Base-by-base conservation (phyloP, 2,888 invertebrate species). In the Tanaodytes sp. region DNA sequence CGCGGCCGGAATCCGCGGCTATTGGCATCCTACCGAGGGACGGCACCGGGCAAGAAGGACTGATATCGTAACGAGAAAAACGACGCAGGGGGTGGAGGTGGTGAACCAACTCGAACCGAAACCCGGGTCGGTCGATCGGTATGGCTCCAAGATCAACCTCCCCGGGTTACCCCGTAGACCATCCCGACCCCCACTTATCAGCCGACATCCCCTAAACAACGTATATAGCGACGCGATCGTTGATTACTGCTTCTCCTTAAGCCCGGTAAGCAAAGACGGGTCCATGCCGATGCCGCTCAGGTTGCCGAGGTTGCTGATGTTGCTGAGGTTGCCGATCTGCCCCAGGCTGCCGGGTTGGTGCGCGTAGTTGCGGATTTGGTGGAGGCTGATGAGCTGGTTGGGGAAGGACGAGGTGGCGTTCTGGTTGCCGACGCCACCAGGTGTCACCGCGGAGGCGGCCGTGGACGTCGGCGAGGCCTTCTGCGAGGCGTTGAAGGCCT, bases 351-450 rank as follows among this genome's bases (percentile, higher is more conserved):
- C 91, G 68, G 96, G 96, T 83, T 96, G 96, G 84, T 95, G 95
- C 72, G 95, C 95, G 86, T 96, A 97, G 86, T 97, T 97, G 86
- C 97, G 90, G 82, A 97, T 97, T 88, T 97, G 97, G 86, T 97
- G 97, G 76, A 97, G 89, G 77, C 96, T 95, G 86, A 96, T 96
- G 86, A 96, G 88, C 86, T 96, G 96, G 85, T 96, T 96, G 66
- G 96, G 96, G 86, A 96, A 96, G 67, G 90, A 87, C 62, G 91
- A 90, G 74, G 90, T 88, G 1, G 90, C 88, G 65, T 87, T 88
- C 77, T 80, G 81, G 75, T 80, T 83, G 71, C 68, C 76, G 42
- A 81, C 76, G 3, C 76, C 73, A 16, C 79, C 82, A 9, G 81
- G 73, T 11, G 82, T 80, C 2, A 82, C 79, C 0, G 82, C 82